These are phyloP conservation scores for Allophyes oxyacanthae DNA, from an alignment of 2,888 invertebrate species.

Conservation along the genomic window DNA sequence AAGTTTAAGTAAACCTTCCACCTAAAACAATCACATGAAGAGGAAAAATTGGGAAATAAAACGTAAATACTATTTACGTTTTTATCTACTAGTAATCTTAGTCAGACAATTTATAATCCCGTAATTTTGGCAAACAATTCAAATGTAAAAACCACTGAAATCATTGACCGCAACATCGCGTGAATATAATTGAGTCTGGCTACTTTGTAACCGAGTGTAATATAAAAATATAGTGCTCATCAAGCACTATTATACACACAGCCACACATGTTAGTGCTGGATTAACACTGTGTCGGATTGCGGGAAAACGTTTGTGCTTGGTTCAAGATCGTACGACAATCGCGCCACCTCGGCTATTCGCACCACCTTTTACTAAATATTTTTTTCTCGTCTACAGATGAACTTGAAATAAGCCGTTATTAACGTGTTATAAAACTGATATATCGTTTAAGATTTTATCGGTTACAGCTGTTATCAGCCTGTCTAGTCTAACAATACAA, in stretches of 20 bases:
- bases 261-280: conserved; percentile 15
- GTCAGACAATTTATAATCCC: conserved; percentile 6
- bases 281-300: conserved; percentile 60
- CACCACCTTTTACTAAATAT: conserved; percentile 57
- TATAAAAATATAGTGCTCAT: conserved; percentile 30
- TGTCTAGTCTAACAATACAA: conserved; percentile 17
- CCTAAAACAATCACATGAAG: not conserved
- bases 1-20: not conserved
- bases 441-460: too few species aligned
- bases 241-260: conserved; percentile 26
- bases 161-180: conserved; percentile 38
- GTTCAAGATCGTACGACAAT: conserved; percentile 75
- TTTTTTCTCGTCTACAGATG: conserved; percentile 48
- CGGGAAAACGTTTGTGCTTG: conserved; percentile 62
- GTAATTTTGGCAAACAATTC: conserved; percentile 31
- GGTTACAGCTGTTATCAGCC: conserved; percentile 29
- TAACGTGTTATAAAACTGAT: conserved; percentile 7
- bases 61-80: not conserved
- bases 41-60: not conserved
- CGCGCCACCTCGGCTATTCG: conserved; percentile 71
- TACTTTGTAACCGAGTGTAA: conserved; percentile 12
- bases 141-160: conserved; percentile 35
- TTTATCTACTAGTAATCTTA: conserved; percentile 10
- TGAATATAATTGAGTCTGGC: conserved; percentile 37
- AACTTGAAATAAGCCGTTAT: conserved; percentile 15